These are phyloP conservation scores for Alcedo atthis DNA, from an alignment of 2,797 vertebrate species.

Conservation along the genomic window DNA sequence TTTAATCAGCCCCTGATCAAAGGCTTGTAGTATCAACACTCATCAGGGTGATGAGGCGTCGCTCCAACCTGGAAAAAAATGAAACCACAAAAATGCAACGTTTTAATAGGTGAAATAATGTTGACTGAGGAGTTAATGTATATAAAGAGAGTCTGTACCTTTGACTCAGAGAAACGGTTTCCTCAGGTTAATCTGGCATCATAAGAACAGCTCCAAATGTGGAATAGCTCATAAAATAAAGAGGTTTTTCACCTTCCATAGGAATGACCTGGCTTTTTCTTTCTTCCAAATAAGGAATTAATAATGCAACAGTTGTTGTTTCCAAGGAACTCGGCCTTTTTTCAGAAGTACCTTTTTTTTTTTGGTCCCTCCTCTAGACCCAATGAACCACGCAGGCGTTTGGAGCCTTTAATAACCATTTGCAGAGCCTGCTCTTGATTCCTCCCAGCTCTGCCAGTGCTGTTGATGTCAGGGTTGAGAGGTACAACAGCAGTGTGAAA, in stretches of 20 bases:
- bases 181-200: background rate
- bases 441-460: conserved; percentile 2
- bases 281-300: conserved; percentile 54
- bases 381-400: background rate
- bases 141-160: background rate
- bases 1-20: background rate
- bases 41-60: rapidly evolving
- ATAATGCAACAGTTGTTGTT: conserved; percentile 37
- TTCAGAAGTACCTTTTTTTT: background rate
- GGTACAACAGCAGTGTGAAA: background rate
- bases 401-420: conserved; percentile 24
- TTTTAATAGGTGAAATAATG: background rate
- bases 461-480: conserved; percentile 43
- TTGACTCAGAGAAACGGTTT: rapidly evolving
- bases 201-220: background rate
- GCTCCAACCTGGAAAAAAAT: background rate
- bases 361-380: background rate
- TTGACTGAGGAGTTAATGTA: background rate
- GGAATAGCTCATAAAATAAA: background rate
- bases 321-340: conserved; percentile 15
- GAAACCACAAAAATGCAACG: background rate
- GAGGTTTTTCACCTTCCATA: background rate
- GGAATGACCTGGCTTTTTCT: conserved; percentile 12
- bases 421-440: conserved; percentile 18
- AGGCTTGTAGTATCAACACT: background rate